Conservation (phyloP, 1,140 invertebrate species). For the Adoxophyes honmai region DNA sequence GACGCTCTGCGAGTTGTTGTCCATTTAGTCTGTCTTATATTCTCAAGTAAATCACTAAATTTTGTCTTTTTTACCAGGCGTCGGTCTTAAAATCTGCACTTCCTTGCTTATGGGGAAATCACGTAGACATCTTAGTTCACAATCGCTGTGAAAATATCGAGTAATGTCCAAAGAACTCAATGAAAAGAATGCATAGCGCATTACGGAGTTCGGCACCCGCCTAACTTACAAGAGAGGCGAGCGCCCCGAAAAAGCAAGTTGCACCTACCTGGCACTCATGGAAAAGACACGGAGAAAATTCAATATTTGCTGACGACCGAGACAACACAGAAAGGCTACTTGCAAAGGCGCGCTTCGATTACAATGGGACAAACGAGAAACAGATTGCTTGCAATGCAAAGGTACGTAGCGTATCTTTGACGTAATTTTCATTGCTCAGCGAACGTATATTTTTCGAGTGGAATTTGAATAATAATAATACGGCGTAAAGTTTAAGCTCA, state of each 20-base stretch:
- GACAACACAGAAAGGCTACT: neutral
- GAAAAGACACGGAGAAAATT: neutral
- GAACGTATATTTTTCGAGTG: neutral
- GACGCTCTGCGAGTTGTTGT: constrained; percentile 5
- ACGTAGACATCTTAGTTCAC: constrained; percentile 1
- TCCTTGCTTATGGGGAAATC: constrained; percentile 2
- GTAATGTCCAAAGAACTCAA: neutral
- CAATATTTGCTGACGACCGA: neutral
- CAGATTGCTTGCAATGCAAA: constrained; percentile 3
- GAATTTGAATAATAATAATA: too few relatives aligned
- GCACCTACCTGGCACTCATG: too few relatives aligned
- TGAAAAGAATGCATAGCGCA: neutral
- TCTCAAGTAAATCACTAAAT: constrained; percentile 1
- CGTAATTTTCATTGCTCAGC: constrained; percentile 7
- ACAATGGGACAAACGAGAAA: neutral
- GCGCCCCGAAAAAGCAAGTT: neutral
- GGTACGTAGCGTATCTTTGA: constrained; percentile 13
- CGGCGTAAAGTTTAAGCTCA: too few relatives aligned
- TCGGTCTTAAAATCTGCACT: constrained; percentile 13
- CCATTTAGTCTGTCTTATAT: neutral
- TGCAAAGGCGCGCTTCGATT: neutral
- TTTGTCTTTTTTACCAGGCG: constrained; percentile 12
- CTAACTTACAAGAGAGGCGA: neutral
- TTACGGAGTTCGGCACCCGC: too few relatives aligned
- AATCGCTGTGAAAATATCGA: neutral